Evolutionary conservation across 1,140 invertebrate species (phyloP).

Genomic region (Caenorhabditis latens): DNA sequence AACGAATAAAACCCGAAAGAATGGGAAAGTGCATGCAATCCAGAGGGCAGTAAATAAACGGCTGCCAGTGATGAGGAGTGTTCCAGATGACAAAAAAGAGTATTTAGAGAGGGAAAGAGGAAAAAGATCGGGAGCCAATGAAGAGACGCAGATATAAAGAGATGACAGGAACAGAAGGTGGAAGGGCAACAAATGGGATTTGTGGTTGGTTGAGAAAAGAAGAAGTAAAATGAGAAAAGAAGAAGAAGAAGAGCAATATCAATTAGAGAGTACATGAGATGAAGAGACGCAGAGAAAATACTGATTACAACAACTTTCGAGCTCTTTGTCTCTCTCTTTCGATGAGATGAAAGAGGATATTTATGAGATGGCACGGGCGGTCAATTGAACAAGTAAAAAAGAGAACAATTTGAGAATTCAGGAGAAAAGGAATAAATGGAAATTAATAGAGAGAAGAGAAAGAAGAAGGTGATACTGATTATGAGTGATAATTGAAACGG

Average conservation of each 20-base stretch:
- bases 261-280: neutral
- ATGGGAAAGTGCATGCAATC: conserved; percentile 3
- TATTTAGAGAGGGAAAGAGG: neutral
- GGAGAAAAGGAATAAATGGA: neutral
- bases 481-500: conserved; percentile 17
- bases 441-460: neutral
- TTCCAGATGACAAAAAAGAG: conserved; percentile 46
- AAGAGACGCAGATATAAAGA: conserved; percentile 9
- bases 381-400: conserved; percentile 16
- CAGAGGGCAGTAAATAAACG: conserved; percentile 19
- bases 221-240: neutral
- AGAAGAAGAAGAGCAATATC: neutral
- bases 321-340: neutral
- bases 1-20: neutral
- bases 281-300: conserved; percentile 9
- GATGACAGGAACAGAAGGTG: conserved; percentile 29
- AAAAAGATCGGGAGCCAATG: neutral
- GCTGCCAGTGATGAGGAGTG: conserved; percentile 4
- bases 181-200: conserved; percentile 56
- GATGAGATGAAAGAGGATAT: conserved; percentile 19
- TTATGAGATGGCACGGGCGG: conserved; percentile 27
- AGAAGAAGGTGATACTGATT: neutral
- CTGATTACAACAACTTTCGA: conserved; percentile 48
- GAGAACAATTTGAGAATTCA: neutral
- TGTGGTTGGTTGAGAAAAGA: conserved; percentile 19